A percentile compares a stretch with the other conserved stretches of the same genome.
phyloP scores from a whole-genome alignment of 92 coral and sea anemone species.

The Phenganax stokvisi region DNA sequence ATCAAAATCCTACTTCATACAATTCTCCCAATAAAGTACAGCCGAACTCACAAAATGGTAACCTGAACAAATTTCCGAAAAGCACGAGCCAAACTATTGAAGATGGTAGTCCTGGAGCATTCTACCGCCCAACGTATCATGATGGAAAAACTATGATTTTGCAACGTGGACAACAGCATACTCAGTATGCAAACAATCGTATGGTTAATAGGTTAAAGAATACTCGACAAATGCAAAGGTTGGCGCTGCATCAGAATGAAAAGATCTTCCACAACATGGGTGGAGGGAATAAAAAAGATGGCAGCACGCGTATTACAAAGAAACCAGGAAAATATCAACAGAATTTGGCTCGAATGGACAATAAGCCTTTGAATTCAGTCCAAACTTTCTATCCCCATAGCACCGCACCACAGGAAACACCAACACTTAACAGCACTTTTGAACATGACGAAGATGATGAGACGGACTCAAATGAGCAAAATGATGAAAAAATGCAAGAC shows the following conservation, averaged over 20 bases:
- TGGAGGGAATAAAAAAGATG: too few species aligned
- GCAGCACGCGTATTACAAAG: not conserved
- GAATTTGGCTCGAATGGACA: not conserved
- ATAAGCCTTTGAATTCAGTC: not conserved
- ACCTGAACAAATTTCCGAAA: not conserved
- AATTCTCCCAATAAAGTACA: not conserved
- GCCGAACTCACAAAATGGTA: not conserved
- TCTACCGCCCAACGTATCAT: not conserved
- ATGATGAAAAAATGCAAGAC: not conserved
- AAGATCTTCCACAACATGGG: too few species aligned
- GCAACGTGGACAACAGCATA: not conserved
- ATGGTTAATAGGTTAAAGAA: not conserved
- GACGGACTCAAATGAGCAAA: not conserved
- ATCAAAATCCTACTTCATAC: not conserved
- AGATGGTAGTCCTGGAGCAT: not conserved
- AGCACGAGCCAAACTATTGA: not conserved
- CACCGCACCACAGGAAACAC: not conserved
- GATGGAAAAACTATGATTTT: not conserved
- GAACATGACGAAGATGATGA: not conserved
- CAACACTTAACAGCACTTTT: conserved; percentile 1
- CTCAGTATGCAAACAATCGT: too few species aligned
- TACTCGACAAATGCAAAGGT: not conserved
- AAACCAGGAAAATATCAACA: not conserved
- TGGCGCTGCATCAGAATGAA: not conserved
- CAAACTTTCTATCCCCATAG: not conserved